Percentiles rank a stretch among this genome's conserved stretches.
Evolutionary conservation across 2,113 vertebrate species (phyloP).

Genomic region (Eleginops maclovinus): DNA sequence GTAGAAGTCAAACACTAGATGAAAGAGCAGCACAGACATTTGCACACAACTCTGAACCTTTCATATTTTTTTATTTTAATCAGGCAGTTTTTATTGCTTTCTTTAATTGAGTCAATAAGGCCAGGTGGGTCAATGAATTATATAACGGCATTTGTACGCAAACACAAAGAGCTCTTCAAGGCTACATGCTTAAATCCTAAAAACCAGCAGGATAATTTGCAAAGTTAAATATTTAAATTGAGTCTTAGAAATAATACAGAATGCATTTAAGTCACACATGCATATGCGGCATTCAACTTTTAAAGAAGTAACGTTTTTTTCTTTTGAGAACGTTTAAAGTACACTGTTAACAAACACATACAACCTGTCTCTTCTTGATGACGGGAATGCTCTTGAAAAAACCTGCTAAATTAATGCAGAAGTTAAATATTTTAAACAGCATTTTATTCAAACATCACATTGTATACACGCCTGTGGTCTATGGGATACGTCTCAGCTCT

Average conservation of each 20-base stretch:
- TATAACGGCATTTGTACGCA: neutral
- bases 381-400: constrained; percentile 29
- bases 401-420: constrained; percentile 31
- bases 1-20: constrained; percentile 24
- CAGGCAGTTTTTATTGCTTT: too few species aligned
- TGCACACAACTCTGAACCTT: neutral
- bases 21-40: neutral
- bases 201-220: neutral
- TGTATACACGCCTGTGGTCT: constrained; percentile 23
- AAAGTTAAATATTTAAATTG: neutral
- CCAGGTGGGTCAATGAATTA: neutral
- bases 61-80: neutral
- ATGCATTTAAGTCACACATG: neutral
- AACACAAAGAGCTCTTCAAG: neutral
- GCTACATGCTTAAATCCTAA: neutral
- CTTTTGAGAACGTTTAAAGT: neutral
- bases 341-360: neutral
- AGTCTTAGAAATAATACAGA: neutral
- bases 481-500: constrained; percentile 60
- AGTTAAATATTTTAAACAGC: constrained; percentile 61
- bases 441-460: constrained; percentile 49
- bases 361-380: constrained; percentile 17
- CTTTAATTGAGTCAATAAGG: neutral
- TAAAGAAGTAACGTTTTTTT: neutral
- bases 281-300: neutral